Percentiles rank a stretch among this genome's conserved stretches.
Evolutionary conservation across 2,113 vertebrate species (phyloP).

Genomic region (Catharus bicknelli): DNA sequence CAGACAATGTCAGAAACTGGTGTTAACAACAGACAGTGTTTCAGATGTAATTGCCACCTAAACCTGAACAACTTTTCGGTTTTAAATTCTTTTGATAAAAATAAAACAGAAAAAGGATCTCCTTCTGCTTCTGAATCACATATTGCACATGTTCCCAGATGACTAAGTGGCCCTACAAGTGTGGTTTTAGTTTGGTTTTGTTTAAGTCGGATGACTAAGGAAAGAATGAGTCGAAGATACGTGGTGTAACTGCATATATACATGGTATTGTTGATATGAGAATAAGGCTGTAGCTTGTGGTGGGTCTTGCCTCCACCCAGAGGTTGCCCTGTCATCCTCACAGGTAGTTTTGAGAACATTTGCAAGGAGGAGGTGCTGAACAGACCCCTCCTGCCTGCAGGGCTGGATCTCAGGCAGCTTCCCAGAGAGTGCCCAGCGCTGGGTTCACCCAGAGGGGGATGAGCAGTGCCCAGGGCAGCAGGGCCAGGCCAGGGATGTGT

Average conservation of each 20-base stretch:
- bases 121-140: not conserved
- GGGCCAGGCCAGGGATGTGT: not conserved
- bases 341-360: not conserved
- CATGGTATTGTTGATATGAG: too few species aligned
- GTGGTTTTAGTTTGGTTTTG: not conserved
- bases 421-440: accelerated
- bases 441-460: not conserved
- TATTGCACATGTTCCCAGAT: not conserved
- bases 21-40: not conserved
- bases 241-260: not conserved
- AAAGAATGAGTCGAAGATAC: not conserved
- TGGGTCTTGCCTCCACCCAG: not conserved
- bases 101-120: not conserved
- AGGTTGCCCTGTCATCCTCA: not conserved
- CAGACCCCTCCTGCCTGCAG: not conserved
- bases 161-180: not conserved
- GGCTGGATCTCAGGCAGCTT: not conserved
- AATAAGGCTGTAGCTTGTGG: too few species aligned
- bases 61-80: not conserved
- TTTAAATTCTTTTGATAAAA: not conserved
- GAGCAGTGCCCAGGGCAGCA: not conserved
- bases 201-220: not conserved
- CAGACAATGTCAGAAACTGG: not conserved
- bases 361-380: not conserved
- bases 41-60: not conserved